A percentile compares a stretch with the other conserved stretches of the same genome.
Conservation (phyloP, 2,113 vertebrate species). For the Nerophis lumbriciformis region DNA sequence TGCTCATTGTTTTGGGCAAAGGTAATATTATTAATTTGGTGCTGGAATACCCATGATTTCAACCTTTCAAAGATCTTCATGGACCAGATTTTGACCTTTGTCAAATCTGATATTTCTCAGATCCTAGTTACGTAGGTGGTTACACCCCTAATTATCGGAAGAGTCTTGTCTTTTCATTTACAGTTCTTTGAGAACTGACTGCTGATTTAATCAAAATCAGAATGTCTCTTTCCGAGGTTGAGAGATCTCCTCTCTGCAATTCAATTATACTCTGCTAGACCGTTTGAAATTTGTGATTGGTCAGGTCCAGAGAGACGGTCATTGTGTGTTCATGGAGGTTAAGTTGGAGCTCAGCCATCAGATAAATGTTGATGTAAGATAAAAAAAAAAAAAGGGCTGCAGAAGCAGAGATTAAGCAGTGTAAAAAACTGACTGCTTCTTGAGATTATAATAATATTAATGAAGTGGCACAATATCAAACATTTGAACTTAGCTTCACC, state of each 20-base stretch:
- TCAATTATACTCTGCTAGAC: not conserved
- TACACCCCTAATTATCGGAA: too few relatives aligned
- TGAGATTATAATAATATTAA: not conserved
- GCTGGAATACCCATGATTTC: too few relatives aligned
- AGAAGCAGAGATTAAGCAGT: not conserved
- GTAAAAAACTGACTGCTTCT: not conserved
- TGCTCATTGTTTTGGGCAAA: too few relatives aligned
- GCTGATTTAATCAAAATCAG: too few relatives aligned
- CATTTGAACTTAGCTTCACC: conserved; percentile 39
- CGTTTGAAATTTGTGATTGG: too few relatives aligned
- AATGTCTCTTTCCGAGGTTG: not conserved
- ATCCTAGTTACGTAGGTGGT: too few relatives aligned
- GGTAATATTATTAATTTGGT: too few relatives aligned
- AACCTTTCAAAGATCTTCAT: too few relatives aligned
- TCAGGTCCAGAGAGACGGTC: not conserved
- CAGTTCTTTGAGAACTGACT: too few relatives aligned
- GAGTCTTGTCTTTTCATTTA: too few relatives aligned
- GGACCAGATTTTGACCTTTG: too few relatives aligned
- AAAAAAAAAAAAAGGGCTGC: not conserved
- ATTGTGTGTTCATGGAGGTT: not conserved
- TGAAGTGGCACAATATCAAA: conserved; percentile 19
- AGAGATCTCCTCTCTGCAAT: not conserved
- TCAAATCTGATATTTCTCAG: too few relatives aligned
- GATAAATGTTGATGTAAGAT: not conserved
- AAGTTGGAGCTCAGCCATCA: not conserved